A percentile compares a stretch with the other conserved stretches of the same genome.
phyloP scores from a whole-genome alignment of 2,797 vertebrate species.

The Alosa sapidissima region DNA sequence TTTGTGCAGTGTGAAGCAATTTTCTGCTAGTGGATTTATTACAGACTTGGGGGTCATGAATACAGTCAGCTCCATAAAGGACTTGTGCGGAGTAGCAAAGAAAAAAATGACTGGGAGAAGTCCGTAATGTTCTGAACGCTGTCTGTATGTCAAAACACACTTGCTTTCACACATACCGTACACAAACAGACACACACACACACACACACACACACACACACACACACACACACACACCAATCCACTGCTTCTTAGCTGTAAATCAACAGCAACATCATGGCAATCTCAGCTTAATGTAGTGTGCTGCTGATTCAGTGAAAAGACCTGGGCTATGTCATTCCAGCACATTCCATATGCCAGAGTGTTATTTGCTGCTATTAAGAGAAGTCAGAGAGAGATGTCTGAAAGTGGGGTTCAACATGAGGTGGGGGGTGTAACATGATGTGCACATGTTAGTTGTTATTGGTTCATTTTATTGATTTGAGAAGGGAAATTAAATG shows the following conservation, averaged over 20 bases:
- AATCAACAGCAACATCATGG: background rate
- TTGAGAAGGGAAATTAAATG: background rate
- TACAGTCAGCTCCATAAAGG: background rate
- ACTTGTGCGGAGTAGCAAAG: background rate
- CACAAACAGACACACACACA: background rate
- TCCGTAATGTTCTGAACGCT: background rate
- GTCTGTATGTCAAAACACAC: background rate
- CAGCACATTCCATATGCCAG: background rate
- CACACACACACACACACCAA: background rate
- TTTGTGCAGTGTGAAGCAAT: slow-evolving; percentile 13
- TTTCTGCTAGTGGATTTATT: slow-evolving; percentile 15
- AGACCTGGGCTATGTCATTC: background rate
- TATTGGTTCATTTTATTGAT: background rate
- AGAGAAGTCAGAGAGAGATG: background rate
- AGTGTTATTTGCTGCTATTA: background rate
- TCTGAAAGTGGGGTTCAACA: background rate
- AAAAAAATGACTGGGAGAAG: background rate
- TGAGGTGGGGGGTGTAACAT: too few species aligned
- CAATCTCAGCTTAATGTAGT: background rate
- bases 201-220: background rate
- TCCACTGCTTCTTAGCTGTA: background rate
- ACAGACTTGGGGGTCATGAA: background rate
- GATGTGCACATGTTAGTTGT: too few species aligned
- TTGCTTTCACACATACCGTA: background rate
- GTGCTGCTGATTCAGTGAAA: slow-evolving; percentile 1